Base-by-base conservation (phyloP, 2,113 vertebrate species). In the Myrmecophaga tridactyla region DNA sequence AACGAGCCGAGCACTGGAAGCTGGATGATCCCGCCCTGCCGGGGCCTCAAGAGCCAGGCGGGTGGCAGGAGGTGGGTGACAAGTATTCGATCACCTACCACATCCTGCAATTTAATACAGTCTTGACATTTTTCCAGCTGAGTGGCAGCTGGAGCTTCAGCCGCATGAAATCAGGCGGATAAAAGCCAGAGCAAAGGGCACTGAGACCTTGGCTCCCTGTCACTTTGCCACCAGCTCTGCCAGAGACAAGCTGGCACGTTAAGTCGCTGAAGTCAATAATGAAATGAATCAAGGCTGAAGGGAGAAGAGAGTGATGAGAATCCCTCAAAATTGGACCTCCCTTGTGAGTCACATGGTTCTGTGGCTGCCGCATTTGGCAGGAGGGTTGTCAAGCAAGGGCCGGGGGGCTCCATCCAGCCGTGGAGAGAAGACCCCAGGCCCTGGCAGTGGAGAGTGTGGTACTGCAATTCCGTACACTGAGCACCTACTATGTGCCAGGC, bases 141-240 rank as follows among this genome's bases (percentile, higher is more conserved):
- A 92, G 76, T 34, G 65, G 63, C 6, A 0, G 95, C 86, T 29
- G 0, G 63, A 63, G 25, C 43, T 72, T 29, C 92, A 83, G 73
- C 75, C 2, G 0, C 87, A 51, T 86, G 92, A 93, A 94, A 97
- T 89, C 86, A 65, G 56, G 83, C 86, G 80, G 92, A 96, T 90
- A 87, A 96, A 96, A 95, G 86, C 90, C 0, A 0, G 70, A 86
- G 78, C 90, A 94, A 67, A 95, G 87, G 86, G 75, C 48, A 0
- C 39, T 0, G 10, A 60, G 80, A 96, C 90, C 89, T 75, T 84
- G 94, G 69, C 65, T 92, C 75, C n/a, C 80, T 81, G 80, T 86
- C 86, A n/a, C 31, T 91, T 77, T 63, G 83, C 84, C 11, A 15
- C 86, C 81, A 4, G 7, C 75, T 80, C 70, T 89, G 65, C 83